Evolutionary conservation across 2,113 vertebrate species (phyloP), one percentile per base, ranked within the genome.

Genomic region (Lipotes vexillifer): DNA sequence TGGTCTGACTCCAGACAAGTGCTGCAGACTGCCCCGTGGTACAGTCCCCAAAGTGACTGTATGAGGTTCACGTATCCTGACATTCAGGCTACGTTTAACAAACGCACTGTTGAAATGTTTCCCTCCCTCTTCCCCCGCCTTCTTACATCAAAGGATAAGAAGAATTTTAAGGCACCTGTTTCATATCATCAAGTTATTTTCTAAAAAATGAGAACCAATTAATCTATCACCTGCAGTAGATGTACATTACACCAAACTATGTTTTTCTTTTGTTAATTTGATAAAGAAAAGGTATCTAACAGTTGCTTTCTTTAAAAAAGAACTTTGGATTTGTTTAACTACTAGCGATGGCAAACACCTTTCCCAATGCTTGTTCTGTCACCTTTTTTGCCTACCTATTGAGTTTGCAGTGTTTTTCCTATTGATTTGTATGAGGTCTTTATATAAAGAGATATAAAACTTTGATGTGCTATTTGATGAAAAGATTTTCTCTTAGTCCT

Each of bases 391-490:
- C 31, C 18, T 68, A 5, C 5, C 18, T 23, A 71, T 14, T 46
- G 81, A 66, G 20, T 55, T 82, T 59, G 41, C 41, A 59, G 57
- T 63, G 41, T 29, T 83, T 38, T 80, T 69, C 44, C 82, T 31
- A 41, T 31, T 44, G 66, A 77, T 69, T n/a, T 93, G 29, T 33
- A 75, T n/a, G 63, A 77, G 44, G 12, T 52, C 49, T 83, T 88
- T 44, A 91, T 71, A 80, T 11, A 74, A 82, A 85, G 94, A 31
- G 18, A 72, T 14, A 38, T 3, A 85, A 7, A 93, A 80, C 14
- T n/a, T 92, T 66, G 87, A 66, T n/a, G 74, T 66, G 23, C 49
- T 38, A 74, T 84, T 68, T 74, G 63, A 96, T 57, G 29, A 83
- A 74, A 93, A 71, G 25, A 12, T 36, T 27, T 75, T 90, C 84